Conservation (phyloP, 1,140 invertebrate species). For the Papilio xuthus region DNA sequence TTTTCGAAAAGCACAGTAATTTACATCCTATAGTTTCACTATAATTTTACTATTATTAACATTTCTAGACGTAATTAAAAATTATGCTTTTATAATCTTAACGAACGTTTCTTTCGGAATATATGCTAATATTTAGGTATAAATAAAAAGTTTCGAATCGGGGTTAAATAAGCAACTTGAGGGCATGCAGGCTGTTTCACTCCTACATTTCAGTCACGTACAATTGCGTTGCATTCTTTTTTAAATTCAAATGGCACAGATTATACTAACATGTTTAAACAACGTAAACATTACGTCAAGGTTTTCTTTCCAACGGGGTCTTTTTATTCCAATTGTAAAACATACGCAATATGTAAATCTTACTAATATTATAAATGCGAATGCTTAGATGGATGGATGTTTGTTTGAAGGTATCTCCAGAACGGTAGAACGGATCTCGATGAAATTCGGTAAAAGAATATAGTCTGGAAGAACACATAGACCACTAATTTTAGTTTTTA, state of each 20-base stretch:
- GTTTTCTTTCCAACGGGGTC: not conserved
- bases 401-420: too few species aligned
- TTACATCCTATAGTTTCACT: too few species aligned
- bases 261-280: conserved; percentile 29
- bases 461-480: too few species aligned
- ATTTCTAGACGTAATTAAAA: too few species aligned
- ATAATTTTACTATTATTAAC: too few species aligned
- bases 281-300: conserved; percentile 25
- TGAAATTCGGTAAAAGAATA: too few species aligned
- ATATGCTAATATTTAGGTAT: not conserved
- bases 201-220: conserved; percentile 35
- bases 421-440: too few species aligned
- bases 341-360: too few species aligned
- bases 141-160: not conserved
- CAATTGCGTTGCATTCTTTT: conserved; percentile 35
- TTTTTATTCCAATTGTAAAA: not conserved
- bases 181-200: conserved; percentile 16
- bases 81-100: not conserved
- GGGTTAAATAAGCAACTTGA: conserved; percentile 28
- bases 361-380: too few species aligned
- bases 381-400: too few species aligned
- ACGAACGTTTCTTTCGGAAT: not conserved
- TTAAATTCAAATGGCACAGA: conserved; percentile 35
- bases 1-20: too few species aligned
- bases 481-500: too few species aligned